phyloP scores from a whole-genome alignment of 2,797 vertebrate genomes.

The Notamacropus eugenii region DNA sequence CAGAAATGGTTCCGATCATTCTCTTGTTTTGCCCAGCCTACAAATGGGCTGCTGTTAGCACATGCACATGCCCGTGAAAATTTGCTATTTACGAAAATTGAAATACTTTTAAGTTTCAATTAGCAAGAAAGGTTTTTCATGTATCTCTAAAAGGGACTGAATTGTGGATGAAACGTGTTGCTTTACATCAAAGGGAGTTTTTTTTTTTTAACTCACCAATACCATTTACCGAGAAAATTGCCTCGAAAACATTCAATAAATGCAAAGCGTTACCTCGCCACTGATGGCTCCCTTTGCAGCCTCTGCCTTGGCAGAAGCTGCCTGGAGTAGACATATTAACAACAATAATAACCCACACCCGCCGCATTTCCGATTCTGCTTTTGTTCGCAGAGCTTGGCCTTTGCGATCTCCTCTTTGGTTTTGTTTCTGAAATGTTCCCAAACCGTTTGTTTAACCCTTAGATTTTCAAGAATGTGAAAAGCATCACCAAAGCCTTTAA shows the following conservation, averaged over 20 bases:
- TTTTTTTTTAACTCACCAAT: conserved; percentile 52
- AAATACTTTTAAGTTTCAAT: conserved; percentile 64
- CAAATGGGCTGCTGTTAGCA: conserved; percentile 56
- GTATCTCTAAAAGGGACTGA: conserved; percentile 55
- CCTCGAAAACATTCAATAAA: conserved; percentile 68
- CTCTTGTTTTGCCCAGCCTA: conserved; percentile 46
- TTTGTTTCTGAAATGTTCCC: conserved; percentile 44
- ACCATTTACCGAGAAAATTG: conserved; percentile 74
- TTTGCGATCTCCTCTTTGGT: conserved; percentile 11
- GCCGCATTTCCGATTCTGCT: neutral
- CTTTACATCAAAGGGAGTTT: conserved; percentile 57
- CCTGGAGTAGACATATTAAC: neutral
- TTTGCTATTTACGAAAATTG: conserved; percentile 50
- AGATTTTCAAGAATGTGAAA: conserved; percentile 85
- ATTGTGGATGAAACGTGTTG: conserved; percentile 65
- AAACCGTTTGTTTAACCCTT: conserved; percentile 43
- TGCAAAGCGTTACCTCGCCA: conserved; percentile 61
- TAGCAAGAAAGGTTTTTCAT: conserved; percentile 51
- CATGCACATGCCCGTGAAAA: conserved; percentile 45
- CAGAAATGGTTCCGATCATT: neutral
- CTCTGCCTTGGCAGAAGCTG: conserved; percentile 41
- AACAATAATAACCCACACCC: neutral
- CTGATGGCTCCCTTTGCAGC: conserved; percentile 45
- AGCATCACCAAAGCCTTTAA: conserved; percentile 81
- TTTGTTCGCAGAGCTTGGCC: neutral